A percentile compares a stretch with the other conserved stretches of the same genome.
phyloP scores from a whole-genome alignment of 37 sponge, comb jelly and placozoan genomes.

The Cliona cf. orientalis region DNA sequence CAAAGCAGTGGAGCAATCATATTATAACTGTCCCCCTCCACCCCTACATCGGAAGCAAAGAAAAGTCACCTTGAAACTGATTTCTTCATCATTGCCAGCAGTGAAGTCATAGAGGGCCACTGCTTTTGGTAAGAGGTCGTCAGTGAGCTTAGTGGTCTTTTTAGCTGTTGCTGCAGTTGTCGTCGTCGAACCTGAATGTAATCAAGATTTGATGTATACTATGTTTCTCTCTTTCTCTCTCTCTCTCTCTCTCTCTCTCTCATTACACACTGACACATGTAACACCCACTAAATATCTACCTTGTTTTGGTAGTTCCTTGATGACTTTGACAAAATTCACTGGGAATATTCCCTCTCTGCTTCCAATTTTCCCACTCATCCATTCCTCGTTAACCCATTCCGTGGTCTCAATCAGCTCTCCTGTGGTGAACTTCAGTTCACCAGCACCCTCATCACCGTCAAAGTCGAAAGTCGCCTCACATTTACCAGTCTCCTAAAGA shows the following conservation, averaged over 20 bases:
- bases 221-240: no score
- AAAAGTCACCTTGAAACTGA: conserved; percentile 61
- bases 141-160: conserved; percentile 30
- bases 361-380: conserved; percentile 62
- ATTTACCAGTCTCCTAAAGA: conserved; percentile 39
- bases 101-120: conserved; percentile 46
- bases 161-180: not conserved
- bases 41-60: not conserved
- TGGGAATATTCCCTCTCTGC: conserved; percentile 82
- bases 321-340: conserved; percentile 76
- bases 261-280: no score
- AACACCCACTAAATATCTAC: no score
- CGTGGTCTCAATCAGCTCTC: conserved; percentile 61
- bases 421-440: conserved; percentile 69
- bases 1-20: not conserved
- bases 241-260: no score
- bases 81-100: conserved; percentile 27
- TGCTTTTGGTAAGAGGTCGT: conserved; percentile 73
- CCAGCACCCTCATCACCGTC: conserved; percentile 34
- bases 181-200: not conserved
- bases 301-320: conserved; percentile 62
- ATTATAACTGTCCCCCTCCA: conserved; percentile 4
- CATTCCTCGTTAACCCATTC: conserved; percentile 87
- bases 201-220: not conserved
- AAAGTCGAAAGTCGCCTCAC: conserved; percentile 64